Evolutionary conservation across 23 tunicate genomes (phyloP).

Genomic region (Halocynthia aurantium): DNA sequence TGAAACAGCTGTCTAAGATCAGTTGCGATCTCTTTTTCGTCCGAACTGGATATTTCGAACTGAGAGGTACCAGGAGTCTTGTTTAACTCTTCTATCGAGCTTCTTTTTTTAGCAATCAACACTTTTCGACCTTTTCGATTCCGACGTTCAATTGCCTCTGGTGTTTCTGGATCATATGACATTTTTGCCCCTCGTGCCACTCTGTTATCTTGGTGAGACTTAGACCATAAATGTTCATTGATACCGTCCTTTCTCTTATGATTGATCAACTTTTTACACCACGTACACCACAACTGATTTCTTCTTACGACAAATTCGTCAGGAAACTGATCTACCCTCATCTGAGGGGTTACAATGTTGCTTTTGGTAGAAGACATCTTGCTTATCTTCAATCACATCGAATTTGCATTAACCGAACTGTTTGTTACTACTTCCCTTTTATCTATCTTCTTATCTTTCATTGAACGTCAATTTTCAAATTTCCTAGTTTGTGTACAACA

Average conservation of each 20-base stretch:
- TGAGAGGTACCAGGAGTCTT: background rate
- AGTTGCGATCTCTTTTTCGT: slow-evolving; percentile 15
- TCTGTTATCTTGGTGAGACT: slow-evolving; percentile 31
- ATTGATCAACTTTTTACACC: slow-evolving; percentile 35
- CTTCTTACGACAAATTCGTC: slow-evolving; percentile 34
- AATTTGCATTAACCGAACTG: too few species aligned
- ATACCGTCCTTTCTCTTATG: slow-evolving; percentile 35
- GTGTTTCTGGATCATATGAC: slow-evolving; percentile 21
- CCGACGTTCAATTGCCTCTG: background rate
- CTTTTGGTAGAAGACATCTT: too few species aligned
- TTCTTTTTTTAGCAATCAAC: background rate
- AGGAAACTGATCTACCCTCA: slow-evolving; percentile 32
- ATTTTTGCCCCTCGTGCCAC: slow-evolving; percentile 19
- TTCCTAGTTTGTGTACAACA: too few species aligned
- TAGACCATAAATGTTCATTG: slow-evolving; percentile 29
- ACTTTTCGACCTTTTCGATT: background rate
- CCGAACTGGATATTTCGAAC: background rate
- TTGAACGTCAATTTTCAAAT: too few species aligned
- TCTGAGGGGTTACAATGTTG: slow-evolving; percentile 3
- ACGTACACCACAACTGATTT: slow-evolving; percentile 32
- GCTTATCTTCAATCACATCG: too few species aligned
- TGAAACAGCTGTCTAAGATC: slow-evolving; percentile 49
- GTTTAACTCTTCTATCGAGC: background rate
- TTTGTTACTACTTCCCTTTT: too few species aligned
- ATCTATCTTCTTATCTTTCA: too few species aligned